Evolutionary conservation across 2,113 vertebrate species (phyloP), one percentile per base, ranked within the genome.

Genomic region (Toxostoma redivivum): DNA sequence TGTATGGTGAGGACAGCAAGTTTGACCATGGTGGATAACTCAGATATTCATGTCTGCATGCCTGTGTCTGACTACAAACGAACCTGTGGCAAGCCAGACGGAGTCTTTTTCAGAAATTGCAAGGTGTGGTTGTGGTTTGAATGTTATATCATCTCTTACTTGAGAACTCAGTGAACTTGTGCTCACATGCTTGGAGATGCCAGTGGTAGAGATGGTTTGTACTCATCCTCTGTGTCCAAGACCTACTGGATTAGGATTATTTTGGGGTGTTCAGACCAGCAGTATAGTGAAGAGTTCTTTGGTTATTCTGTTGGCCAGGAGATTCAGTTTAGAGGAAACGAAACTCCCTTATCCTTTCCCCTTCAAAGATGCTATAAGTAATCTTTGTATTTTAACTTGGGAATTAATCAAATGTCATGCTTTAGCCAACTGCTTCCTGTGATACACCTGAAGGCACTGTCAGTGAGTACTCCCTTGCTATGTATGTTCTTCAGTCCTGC

Each of bases 41-140:
- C 51, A 51, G 6, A 47, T 72, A 23, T 27, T 80, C 38, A 5
- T 25, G 58, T 80, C 66, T 88, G 45, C 67, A 2, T 70, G 33
- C 62, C 62, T 89, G 37, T 44, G 66, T 79, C 77, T 82, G 57
- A 56, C 8, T 44, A 24, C 13, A 31, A 79, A 61, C 30, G 3
- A 87, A 90, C 62, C 56, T 73, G 81, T 44, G 64, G 79, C 56
- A 83, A 73, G 45, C 38, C 76, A 78, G 67, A 50, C 31, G 2
- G 83, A 90, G 66, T 13, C 56, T 78, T 71, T 35, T 82, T 48
- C 71, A 93, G 88, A 74, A 96, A 73, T 16, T 88, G 54, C 47
- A 33, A 88, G 87, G 81, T 94, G 94, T 92, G 81, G 90, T 51
- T 90, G 79, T 90, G 85, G 81, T 92, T 92, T 92, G 51, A 37